Conservation (phyloP, 2,797 vertebrate species). For the Gambusia yucatana region DNA sequence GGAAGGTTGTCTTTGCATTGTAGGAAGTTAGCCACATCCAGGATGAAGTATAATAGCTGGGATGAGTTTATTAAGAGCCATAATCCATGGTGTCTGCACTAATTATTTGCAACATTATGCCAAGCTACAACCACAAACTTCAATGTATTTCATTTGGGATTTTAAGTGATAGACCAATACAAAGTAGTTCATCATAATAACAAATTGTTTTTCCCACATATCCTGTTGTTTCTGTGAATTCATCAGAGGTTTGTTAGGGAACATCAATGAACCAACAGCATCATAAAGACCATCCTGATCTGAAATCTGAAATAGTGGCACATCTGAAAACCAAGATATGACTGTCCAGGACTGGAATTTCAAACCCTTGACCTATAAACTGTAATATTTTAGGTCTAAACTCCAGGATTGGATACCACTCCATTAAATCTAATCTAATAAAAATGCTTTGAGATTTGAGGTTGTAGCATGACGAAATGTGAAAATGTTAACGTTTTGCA, state of each 20-base stretch:
- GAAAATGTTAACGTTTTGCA: not conserved
- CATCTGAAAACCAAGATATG: not conserved
- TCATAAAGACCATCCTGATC: not conserved
- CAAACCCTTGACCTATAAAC: not conserved
- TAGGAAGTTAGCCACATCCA: slow-evolving; percentile 71
- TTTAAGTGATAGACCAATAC: not conserved
- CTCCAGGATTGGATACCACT: not conserved
- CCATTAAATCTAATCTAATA: not conserved
- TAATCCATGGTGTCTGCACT: not conserved
- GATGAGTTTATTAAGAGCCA: not conserved
- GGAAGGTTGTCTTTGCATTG: slow-evolving; percentile 70
- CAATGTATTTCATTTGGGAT: not conserved
- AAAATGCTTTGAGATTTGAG: not conserved
- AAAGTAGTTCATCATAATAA: not conserved
- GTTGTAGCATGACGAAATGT: not conserved
- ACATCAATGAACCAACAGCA: not conserved
- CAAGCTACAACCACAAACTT: not conserved
- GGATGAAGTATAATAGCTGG: slow-evolving; percentile 68
- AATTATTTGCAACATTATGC: not conserved
- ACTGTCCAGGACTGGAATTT: not conserved
- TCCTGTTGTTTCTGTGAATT: not conserved
- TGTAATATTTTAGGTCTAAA: not conserved
- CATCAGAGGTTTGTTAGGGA: not conserved
- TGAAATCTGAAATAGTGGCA: not conserved
- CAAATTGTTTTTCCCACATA: not conserved